These are phyloP conservation scores for Pocillopora grandis DNA, from an alignment of 92 coral and sea anemone species.

Conservation along the genomic window DNA sequence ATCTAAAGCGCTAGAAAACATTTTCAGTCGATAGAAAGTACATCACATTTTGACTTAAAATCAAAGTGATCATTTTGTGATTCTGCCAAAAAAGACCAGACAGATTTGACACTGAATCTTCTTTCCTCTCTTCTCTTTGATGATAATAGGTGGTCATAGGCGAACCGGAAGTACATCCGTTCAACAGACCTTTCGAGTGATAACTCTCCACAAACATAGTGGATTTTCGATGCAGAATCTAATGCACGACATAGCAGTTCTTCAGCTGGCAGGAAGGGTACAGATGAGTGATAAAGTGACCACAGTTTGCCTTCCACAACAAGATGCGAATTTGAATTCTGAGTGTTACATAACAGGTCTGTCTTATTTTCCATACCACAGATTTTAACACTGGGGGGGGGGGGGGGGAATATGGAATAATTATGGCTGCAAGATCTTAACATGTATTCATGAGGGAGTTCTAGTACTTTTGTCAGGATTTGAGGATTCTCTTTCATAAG, in stretches of 20 bases:
- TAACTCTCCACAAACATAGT: conserved; percentile 53
- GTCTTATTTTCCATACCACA: background rate
- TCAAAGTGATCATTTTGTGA: too few species aligned
- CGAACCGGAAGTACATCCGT: conserved; percentile 64
- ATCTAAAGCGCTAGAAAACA: too few species aligned
- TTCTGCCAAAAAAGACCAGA: background rate
- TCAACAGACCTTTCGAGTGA: conserved; percentile 55
- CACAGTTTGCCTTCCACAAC: conserved; percentile 69
- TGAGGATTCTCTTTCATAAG: too few species aligned
- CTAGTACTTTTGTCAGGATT: too few species aligned
- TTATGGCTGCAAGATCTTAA: too few species aligned
- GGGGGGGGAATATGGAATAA: too few species aligned
- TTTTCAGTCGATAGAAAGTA: too few species aligned
- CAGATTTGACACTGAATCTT: background rate
- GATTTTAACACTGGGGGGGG: too few species aligned
- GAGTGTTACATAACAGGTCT: conserved; percentile 82
- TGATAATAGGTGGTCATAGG: conserved; percentile 56
- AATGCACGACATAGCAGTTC: conserved; percentile 73
- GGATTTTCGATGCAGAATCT: conserved; percentile 65
- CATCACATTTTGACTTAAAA: too few species aligned
- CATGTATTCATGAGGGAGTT: too few species aligned
- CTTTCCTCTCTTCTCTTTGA: too few species aligned
- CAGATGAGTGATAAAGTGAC: conserved; percentile 65
- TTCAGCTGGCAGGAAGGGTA: conserved; percentile 59
- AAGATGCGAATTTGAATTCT: conserved; percentile 52